Percentiles rank a stretch among this genome's conserved stretches.
Conservation (phyloP, 2,797 vertebrate genomes). For the Eulemur rubriventer region DNA sequence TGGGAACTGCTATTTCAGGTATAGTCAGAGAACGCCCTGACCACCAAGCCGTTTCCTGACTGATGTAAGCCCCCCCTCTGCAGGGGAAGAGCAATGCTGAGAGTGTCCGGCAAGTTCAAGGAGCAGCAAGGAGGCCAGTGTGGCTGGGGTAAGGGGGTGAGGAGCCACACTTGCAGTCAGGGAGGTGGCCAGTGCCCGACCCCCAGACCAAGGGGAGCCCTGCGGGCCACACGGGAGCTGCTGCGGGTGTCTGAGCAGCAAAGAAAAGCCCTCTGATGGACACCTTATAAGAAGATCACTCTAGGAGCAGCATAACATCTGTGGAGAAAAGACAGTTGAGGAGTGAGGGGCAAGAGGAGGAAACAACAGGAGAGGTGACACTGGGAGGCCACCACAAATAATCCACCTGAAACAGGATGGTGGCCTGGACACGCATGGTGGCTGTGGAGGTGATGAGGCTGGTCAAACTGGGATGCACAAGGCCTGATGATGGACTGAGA, state of each 20-base stretch:
- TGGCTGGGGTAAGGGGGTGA: neutral
- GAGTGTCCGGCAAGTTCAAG: rapidly evolving
- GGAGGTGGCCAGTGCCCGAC: neutral
- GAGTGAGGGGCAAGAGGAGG: neutral
- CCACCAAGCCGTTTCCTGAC: neutral
- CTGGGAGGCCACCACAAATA: neutral
- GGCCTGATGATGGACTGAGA: neutral
- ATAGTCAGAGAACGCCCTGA: neutral
- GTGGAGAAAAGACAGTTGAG: neutral
- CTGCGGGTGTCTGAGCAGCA: neutral
- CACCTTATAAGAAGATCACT: neutral
- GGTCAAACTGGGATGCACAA: rapidly evolving
- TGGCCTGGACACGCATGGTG: rapidly evolving
- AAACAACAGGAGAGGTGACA: neutral
- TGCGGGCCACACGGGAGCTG: rapidly evolving
- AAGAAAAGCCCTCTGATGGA: neutral
- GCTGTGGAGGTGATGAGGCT: neutral
- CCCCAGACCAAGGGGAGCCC: neutral
- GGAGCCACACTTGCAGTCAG: neutral
- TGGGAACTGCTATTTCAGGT: neutral
- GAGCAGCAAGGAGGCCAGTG: neutral
- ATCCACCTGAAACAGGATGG: neutral
- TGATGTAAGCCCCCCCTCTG: too few relatives aligned
- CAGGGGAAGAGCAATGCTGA: neutral
- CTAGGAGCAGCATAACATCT: neutral